Base-by-base conservation (phyloP, 1,140 invertebrate species). In the Drosophila takahashii region DNA sequence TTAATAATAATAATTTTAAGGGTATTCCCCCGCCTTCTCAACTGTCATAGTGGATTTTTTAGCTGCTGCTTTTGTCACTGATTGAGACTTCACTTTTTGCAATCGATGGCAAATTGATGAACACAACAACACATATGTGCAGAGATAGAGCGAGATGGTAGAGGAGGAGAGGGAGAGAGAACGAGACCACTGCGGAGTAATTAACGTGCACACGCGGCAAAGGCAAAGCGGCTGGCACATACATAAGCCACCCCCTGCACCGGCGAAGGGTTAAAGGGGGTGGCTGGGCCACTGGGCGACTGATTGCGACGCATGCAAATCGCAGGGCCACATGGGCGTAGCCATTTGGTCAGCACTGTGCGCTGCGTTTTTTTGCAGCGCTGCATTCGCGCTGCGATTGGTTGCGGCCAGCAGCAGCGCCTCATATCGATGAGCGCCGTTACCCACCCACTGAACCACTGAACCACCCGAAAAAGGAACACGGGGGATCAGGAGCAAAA, bases 81-180 rank as follows among this genome's bases (percentile, higher is more conserved):
- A 85, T 85, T 85, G 81, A 85, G 81, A 83, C 84, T 79, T 83
- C 64, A 89, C 59, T 83, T 75, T 75, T 87, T 79, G 79, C 79
- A 81, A 83, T 86, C 83, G 76, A 86, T 87, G 65, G 83, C 75
- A 79, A 87, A 89, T 87, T 87, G 83, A 87, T 87, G 84, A 87
- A 83, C 83, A 86, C 67, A 66, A 86, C 67, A 66, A 70, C 66
- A 60, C 57, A 64, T 45, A 16, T 32, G 62, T 54, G 13, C 22
- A 59, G 32, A 13, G 15, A 9, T 18, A 54, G 65, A 67, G 65
- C 34, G 62, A 67, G 65, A 54, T 53, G 61, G 61, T 10, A 1
- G 13, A 10, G 47, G 18, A 4, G n/a, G 10, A 9, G 29, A 44
- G 45, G 11, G 18, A 36, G 32, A 32, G 57, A 15, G 62, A 39